Base-by-base conservation (phyloP, 2,888 invertebrate genomes). In the Melipona beecheii region DNA sequence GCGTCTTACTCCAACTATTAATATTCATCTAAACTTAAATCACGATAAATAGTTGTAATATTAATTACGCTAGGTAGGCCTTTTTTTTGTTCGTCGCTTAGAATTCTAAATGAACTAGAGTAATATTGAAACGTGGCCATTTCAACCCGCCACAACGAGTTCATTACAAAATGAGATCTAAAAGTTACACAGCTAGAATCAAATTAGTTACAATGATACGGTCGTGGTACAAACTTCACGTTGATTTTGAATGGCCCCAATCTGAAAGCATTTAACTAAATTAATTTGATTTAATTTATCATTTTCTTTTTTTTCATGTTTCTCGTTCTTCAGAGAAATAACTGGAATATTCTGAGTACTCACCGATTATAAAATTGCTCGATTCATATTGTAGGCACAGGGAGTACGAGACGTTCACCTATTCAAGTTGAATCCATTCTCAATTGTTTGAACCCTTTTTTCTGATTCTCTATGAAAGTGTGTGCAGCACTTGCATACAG, bases 221-320 rank as follows among this genome's bases (percentile, higher is more conserved):
- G 86, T 92, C 86, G 89, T 91, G 87, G 91, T 92, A 93, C 91
- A 93, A 93, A 93, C 87, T 91, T 92, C 90, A 92, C 92, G 91
- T 92, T 93, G 92, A 92, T 91, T 92, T 92, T 89, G 89, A 93
- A 92, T 94, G 94, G 94, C 94, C 94, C 94, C 94, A 92, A 93
- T 93, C 93, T 93, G 91, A 19, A 92, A 93, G 43, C n/a, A 27
- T 36, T n/a, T 15, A 15, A 9, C 43, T n/a, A n/a, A n/a, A 70
- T 31, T 19, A 6, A 60, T 60, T 17, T 52, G 19, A 5, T 19
- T 19, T 52, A 52, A 52, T 52, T 52, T 52, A 17, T 52, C 19
- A 50, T 50, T 17, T 5, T 9, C n/a, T 17, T 6, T 17, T 15
- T 11, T 9, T 21, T n/a, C n/a, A 17, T 9, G 13, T 64, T 31